Evolutionary conservation across 2,113 vertebrate genomes (phyloP).

Genomic region (Hippocampus mohnikei): DNA sequence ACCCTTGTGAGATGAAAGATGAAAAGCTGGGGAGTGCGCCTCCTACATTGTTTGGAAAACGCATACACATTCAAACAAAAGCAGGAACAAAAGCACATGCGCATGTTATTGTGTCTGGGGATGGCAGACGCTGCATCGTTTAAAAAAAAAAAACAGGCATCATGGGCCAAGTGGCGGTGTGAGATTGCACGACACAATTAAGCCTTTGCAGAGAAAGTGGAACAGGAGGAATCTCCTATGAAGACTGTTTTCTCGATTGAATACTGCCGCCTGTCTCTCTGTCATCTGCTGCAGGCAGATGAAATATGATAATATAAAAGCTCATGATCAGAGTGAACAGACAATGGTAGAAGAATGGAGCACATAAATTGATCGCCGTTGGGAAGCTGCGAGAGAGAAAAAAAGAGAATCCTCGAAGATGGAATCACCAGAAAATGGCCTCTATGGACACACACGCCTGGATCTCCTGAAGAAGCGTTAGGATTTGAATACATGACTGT

Average conservation of each 20-base stretch:
- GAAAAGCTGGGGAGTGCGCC: conserved; percentile 56
- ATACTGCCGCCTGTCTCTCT: neutral
- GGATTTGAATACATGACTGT: too few species aligned
- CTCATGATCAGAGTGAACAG: conserved; percentile 67
- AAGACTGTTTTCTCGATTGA: conserved; percentile 37
- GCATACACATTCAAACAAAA: conserved; percentile 13
- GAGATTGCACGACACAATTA: conserved; percentile 65
- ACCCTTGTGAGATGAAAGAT: conserved; percentile 68
- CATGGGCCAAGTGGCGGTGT: conserved; percentile 54
- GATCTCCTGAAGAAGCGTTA: neutral
- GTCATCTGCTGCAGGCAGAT: conserved; percentile 47
- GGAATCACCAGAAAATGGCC: conserved; percentile 27
- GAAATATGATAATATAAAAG: neutral
- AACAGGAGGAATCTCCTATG: conserved; percentile 60
- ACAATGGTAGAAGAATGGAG: conserved; percentile 44
- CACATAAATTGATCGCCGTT: conserved; percentile 31
- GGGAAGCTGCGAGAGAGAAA: conserved; percentile 14
- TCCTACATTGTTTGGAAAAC: conserved; percentile 54
- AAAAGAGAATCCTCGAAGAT: conserved; percentile 3
- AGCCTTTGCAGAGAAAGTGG: conserved; percentile 66
- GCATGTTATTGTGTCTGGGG: conserved; percentile 47
- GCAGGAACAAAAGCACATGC: neutral
- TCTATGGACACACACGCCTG: neutral
- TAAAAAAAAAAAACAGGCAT: conserved; percentile 70
- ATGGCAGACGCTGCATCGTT: conserved; percentile 57